Evolutionary conservation across 2,888 invertebrate genomes (phyloP).

Genomic region (Megalurothrips usitatus): DNA sequence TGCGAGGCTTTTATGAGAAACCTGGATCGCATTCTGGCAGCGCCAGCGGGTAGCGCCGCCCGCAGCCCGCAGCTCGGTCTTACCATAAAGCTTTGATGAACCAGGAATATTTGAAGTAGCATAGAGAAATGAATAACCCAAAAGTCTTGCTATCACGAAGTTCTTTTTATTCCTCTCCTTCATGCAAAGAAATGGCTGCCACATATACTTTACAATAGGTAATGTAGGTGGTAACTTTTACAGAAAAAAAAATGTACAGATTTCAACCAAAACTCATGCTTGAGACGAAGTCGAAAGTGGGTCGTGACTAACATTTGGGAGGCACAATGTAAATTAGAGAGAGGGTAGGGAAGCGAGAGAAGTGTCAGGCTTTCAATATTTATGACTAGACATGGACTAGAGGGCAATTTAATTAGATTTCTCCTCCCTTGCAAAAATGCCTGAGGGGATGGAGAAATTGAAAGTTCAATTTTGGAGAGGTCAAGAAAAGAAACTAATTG

Average conservation of each 20-base stretch:
- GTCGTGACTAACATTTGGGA: not conserved
- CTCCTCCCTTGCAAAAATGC: not conserved
- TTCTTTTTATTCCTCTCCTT: not conserved
- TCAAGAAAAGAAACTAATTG: not conserved
- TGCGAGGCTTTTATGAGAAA: too few species aligned
- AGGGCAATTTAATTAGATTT: not conserved
- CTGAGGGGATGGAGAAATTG: too few species aligned
- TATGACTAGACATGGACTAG: slow-evolving; percentile 19
- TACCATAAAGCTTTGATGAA: too few species aligned
- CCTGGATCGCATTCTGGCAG: too few species aligned
- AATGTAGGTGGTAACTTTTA: slow-evolving; percentile 19
- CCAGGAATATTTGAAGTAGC: too few species aligned
- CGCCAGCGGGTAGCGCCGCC: too few species aligned
- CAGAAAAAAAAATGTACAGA: not conserved
- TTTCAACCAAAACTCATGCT: not conserved
- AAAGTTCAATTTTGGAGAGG: not conserved
- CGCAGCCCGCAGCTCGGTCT: too few species aligned
- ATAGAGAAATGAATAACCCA: too few species aligned
- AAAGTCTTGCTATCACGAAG: not conserved
- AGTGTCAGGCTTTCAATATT: not conserved
- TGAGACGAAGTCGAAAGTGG: not conserved
- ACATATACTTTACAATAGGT: not conserved
- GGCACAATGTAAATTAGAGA: slow-evolving; percentile 3
- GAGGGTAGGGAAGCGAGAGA: not conserved
- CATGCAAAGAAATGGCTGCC: slow-evolving; percentile 2